Evolutionary conservation across 2,888 invertebrate species (phyloP).

Genomic region (Phorcus lineatus): DNA sequence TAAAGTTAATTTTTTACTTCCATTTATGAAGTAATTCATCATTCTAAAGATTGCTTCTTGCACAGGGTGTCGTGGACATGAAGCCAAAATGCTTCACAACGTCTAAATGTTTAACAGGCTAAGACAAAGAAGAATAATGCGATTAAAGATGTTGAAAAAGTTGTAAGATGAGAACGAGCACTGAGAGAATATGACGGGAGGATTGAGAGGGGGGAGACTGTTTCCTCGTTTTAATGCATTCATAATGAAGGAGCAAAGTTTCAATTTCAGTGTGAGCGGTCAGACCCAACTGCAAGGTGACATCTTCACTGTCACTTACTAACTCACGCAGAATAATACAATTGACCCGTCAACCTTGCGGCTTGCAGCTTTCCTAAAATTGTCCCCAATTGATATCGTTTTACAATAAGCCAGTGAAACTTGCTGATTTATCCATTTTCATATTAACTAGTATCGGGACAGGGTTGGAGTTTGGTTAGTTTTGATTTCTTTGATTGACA

Average conservation of each 20-base stretch:
- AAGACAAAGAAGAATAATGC: slow-evolving; percentile 18
- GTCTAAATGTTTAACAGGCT: slow-evolving; percentile 20
- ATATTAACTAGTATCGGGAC: background rate
- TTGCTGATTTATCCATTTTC: background rate
- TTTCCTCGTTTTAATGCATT: slow-evolving; percentile 13
- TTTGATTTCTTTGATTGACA: too few relatives aligned
- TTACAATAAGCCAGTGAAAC: background rate
- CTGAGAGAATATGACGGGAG: background rate
- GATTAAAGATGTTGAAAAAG: slow-evolving; percentile 19
- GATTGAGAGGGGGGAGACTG: background rate
- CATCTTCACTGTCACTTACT: background rate
- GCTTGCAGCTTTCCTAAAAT: background rate
- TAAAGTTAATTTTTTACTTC: too few relatives aligned
- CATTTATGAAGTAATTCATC: background rate
- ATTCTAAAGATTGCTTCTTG: background rate
- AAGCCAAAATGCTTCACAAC: background rate
- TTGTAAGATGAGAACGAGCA: background rate
- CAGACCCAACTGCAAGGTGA: background rate
- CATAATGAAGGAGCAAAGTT: slow-evolving; percentile 17
- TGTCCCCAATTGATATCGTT: slow-evolving; percentile 2
- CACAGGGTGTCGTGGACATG: background rate
- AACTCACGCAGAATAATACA: background rate
- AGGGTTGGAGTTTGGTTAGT: background rate
- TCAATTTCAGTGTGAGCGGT: background rate
- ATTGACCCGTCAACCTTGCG: background rate